Evolutionary conservation across 2,797 vertebrate genomes (phyloP).

Genomic region (Vultur gryphus): DNA sequence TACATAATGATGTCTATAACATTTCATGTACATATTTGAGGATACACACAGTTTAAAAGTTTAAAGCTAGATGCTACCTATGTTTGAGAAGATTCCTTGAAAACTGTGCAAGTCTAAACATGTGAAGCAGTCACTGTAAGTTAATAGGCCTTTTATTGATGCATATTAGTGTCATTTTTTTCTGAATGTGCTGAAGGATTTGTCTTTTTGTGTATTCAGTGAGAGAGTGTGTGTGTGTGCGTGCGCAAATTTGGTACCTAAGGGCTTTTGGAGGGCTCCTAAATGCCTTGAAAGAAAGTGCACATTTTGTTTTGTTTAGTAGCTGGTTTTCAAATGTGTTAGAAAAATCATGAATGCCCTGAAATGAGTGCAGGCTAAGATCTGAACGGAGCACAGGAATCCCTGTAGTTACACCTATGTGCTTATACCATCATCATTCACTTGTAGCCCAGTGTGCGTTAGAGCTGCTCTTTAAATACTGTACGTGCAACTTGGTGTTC

Average conservation of each 20-base stretch:
- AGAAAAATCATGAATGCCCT: not conserved
- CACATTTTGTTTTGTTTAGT: not conserved
- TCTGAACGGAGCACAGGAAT: slow-evolving; percentile 9
- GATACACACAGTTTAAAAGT: not conserved
- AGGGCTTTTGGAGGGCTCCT: not conserved
- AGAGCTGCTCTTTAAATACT: not conserved
- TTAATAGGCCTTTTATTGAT: slow-evolving; percentile 12
- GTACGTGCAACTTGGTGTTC: not conserved
- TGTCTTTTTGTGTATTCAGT: slow-evolving; percentile 14
- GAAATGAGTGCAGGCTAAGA: not conserved
- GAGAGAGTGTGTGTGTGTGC: not conserved
- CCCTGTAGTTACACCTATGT: not conserved
- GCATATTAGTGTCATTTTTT: slow-evolving; percentile 1
- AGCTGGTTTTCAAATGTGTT: not conserved
- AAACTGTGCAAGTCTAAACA: slow-evolving; percentile 30
- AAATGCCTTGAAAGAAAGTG: not conserved
- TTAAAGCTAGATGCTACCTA: not conserved
- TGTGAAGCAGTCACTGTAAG: slow-evolving; percentile 28
- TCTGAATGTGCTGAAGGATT: not conserved
- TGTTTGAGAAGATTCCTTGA: not conserved
- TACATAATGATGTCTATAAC: slow-evolving; percentile 16
- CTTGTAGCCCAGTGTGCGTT: not conserved
- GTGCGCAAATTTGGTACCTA: not conserved
- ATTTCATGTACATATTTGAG: not conserved
- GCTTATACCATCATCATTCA: not conserved